Percentiles rank a stretch among this genome's conserved stretches.
Evolutionary conservation across 2,797 vertebrate genomes (phyloP).

Genomic region (Phylloscopus collybita): DNA sequence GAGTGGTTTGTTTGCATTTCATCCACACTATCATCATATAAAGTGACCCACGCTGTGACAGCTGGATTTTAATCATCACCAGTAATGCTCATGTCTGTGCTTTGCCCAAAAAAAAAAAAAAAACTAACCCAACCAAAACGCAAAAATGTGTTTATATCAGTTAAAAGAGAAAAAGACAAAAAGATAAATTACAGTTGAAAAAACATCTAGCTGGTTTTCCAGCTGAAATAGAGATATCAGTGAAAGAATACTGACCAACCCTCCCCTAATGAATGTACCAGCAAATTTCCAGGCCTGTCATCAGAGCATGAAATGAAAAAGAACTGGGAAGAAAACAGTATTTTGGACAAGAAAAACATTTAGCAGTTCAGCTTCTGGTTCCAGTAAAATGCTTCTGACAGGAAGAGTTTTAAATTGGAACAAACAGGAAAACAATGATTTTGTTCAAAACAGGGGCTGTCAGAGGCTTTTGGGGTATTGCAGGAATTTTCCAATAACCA

Average conservation of each 20-base stretch:
- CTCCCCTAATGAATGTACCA: not conserved
- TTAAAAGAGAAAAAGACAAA: not conserved
- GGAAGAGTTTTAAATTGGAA: slow-evolving; percentile 22
- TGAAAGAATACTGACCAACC: not conserved
- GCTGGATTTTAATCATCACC: not conserved
- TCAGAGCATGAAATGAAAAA: not conserved
- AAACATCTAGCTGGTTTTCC: not conserved
- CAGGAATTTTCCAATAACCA: slow-evolving; percentile 19
- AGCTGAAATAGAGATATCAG: not conserved
- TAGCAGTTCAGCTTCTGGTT: not conserved
- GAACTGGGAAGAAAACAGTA: not conserved
- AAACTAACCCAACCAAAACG: not conserved
- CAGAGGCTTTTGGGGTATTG: not conserved
- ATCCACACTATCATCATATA: not conserved
- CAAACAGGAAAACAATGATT: not conserved
- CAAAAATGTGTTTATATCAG: not conserved
- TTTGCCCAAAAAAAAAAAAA: not conserved
- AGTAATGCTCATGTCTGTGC: not conserved
- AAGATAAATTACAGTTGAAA: not conserved
- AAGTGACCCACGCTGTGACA: not conserved
- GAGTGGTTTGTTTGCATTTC: not conserved
- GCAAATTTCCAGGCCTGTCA: not conserved
- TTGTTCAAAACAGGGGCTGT: not conserved
- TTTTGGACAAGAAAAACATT: slow-evolving; percentile 26
- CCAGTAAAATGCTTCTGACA: slow-evolving; percentile 26